phyloP scores from a whole-genome alignment of 2,888 invertebrate species.

The Onthophagus sagittarius region DNA sequence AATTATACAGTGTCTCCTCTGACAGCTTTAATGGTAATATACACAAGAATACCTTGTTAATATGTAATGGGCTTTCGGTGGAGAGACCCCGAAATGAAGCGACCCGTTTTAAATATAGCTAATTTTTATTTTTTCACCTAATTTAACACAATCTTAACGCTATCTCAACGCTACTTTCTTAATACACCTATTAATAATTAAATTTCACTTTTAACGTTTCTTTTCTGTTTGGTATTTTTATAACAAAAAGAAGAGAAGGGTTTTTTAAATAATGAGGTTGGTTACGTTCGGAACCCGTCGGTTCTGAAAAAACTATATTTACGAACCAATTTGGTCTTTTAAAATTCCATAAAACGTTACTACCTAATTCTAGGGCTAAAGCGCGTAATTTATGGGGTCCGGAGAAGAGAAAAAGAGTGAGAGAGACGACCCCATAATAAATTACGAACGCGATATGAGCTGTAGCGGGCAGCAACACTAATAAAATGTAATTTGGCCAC shows the following conservation, averaged over 20 bases:
- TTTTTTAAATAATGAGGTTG: not conserved
- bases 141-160: no score
- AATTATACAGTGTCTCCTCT: slow-evolving; percentile 51
- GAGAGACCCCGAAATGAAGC: slow-evolving; percentile 20
- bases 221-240: no score
- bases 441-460: not conserved
- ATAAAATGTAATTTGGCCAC: not conserved
- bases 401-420: not conserved
- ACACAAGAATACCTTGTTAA: slow-evolving; percentile 50
- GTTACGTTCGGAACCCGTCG: not conserved
- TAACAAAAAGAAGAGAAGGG: slow-evolving; percentile 21
- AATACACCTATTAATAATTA: no score
- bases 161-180: no score
- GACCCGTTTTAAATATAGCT: not conserved
- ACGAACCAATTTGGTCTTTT: not conserved
- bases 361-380: not conserved
- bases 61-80: slow-evolving; percentile 48
- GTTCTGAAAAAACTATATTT: not conserved
- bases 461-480: not conserved
- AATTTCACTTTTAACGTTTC: no score
- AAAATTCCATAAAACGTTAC: not conserved
- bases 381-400: not conserved
- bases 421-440: not conserved
- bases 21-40: slow-evolving; percentile 51
- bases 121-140: no score